Evolutionary conservation across 2,888 invertebrate species (phyloP).

Genomic region (Agrotis clavis): DNA sequence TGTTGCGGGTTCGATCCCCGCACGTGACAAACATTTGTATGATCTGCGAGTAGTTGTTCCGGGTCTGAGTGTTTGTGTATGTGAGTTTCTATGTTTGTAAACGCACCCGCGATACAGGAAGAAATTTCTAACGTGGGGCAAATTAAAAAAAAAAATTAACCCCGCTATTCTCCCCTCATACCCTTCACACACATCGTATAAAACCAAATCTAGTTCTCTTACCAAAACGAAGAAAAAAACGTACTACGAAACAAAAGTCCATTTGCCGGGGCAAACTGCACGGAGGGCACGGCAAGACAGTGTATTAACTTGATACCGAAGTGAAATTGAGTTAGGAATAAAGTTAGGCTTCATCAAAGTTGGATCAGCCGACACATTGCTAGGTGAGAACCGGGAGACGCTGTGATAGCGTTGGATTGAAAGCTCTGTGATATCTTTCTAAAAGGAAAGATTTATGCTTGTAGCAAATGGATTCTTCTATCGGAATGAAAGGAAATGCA

Average conservation of each 20-base stretch:
- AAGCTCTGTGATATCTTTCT: conserved; percentile 20
- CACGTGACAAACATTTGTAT: no score
- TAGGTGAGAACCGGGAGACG: conserved; percentile 58
- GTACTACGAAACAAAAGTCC: neutral
- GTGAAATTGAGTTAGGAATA: conserved; percentile 68
- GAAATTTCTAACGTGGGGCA: no score
- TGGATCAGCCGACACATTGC: conserved; percentile 66
- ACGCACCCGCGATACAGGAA: no score
- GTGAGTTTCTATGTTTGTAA: no score
- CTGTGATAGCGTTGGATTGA: conserved; percentile 35
- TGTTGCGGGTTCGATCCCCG: no score
- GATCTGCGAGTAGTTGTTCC: no score
- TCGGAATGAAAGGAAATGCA: neutral
- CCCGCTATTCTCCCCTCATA: no score
- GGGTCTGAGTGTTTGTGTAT: no score
- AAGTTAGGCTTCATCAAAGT: conserved; percentile 71
- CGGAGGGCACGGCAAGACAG: conserved; percentile 39
- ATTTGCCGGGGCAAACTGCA: conserved; percentile 25
- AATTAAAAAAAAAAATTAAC: no score
- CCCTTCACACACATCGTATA: neutral
- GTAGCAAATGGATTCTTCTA: neutral
- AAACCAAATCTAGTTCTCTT: no score
- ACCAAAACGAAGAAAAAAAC: neutral
- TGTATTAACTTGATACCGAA: conserved; percentile 58
- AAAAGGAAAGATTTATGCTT: conserved; percentile 28